Evolutionary conservation across 2,797 vertebrate species (phyloP).

Genomic region (Odontamblyopus lacepedii): DNA sequence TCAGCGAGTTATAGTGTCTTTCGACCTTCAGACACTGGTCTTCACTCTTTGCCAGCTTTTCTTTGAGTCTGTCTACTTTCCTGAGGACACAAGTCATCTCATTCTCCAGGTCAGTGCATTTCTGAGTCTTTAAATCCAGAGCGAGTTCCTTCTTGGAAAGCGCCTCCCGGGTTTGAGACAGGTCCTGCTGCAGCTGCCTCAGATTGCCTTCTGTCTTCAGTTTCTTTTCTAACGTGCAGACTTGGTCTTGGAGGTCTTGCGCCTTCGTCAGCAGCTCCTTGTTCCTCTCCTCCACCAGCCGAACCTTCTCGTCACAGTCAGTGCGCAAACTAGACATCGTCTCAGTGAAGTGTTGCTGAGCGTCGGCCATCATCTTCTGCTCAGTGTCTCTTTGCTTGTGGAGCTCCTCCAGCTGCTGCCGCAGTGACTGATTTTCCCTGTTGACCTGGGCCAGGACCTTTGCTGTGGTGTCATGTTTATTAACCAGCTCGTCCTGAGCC

Average conservation of each 20-base stretch:
- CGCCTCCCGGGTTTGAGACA: constrained; percentile 88
- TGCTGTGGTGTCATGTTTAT: no score
- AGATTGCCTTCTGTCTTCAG: constrained; percentile 87
- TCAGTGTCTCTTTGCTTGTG: constrained; percentile 85
- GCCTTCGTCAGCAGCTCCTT: constrained; percentile 84
- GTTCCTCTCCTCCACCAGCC: constrained; percentile 86
- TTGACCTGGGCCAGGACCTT: no score
- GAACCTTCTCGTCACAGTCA: constrained; percentile 84
- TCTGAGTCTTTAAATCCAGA: constrained; percentile 70
- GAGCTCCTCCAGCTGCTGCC: constrained; percentile 88
- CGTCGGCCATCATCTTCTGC: constrained; percentile 85
- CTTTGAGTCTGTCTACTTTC: constrained; percentile 81
- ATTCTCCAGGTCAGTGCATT: constrained; percentile 86
- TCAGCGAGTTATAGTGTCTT: constrained; percentile 58
- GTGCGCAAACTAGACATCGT: constrained; percentile 83
- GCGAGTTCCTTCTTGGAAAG: constrained; percentile 93
- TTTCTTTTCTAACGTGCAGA: constrained; percentile 88
- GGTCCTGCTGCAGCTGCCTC: constrained; percentile 90
- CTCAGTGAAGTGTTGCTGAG: constrained; percentile 88
- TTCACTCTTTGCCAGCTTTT: constrained; percentile 83
- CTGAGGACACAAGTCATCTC: constrained; percentile 83
- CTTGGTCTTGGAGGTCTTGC: constrained; percentile 82
- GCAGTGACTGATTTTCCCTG: constrained; percentile 81
- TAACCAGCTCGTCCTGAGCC: no score
- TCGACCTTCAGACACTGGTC: constrained; percentile 73